Base-by-base conservation (phyloP, 2,113 vertebrate genomes). In the Alouatta palliata region DNA sequence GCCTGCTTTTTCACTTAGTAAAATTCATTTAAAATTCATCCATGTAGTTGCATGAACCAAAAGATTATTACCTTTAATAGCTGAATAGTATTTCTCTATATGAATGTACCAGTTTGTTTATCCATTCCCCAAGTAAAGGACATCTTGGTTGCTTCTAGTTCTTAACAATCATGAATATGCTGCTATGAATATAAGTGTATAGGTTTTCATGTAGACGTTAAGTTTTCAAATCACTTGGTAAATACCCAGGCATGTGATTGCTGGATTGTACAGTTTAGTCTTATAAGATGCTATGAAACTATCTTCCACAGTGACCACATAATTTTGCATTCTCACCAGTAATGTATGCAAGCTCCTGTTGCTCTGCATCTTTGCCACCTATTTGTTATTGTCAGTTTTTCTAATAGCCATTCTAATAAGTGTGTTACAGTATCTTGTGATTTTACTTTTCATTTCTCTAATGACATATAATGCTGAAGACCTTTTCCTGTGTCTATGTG, bases 371-470 rank as follows among this genome's bases (percentile, higher is more conserved):
- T 37, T 35, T 54, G 30, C 20, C 35, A 84, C 40, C 30, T 43
- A 54, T 71, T 45, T 73, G 13, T 88, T 30, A 80, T 13, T 83
- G 70, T 75, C n/a, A 7, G 9, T 49, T 86, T 90, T 91, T 73
- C 56, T 4, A 30, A 89, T 68, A 82, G 58, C 49, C 43, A n/a
- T 61, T 87, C 68, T 52, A 70, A 61, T 1, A 90, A 25, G n/a
- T 13, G 61, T 73, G 37, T 35, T 71, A 19, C 35, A 10, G 16
- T 21, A 73, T 47, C 20, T 7, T 83, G 40, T 79, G 23, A 88
- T 88, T 88, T 71, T 61, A 84, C 68, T 45, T 71, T 95, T 92
- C 52, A 94, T 76, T 76, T 92, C 49, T 61, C 58, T 70, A 56
- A 40, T 47, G 25, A 56, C 4, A 27, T 43, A 56, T 12, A 76